Conservation (phyloP, 2,113 vertebrate species). For the Sturnus vulgaris region DNA sequence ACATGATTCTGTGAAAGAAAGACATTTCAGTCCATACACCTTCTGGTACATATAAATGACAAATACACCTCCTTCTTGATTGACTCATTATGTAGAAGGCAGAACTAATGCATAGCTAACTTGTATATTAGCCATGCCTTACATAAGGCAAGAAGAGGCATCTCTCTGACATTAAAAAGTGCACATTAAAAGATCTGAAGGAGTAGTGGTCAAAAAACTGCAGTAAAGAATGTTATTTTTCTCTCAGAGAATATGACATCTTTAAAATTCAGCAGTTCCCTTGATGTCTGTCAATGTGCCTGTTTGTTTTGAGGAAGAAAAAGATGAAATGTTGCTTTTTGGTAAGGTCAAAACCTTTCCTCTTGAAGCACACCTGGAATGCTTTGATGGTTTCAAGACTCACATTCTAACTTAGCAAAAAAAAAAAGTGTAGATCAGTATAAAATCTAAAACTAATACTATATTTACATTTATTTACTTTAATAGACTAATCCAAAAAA, state of each 20-base stretch:
- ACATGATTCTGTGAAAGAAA: not conserved
- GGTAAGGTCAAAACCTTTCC: conserved; percentile 5
- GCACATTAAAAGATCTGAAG: not conserved
- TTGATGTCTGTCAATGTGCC: conserved; percentile 20
- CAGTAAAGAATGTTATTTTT: not conserved
- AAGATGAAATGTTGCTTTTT: not conserved
- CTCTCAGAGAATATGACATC: not conserved
- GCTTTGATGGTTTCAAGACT: not conserved
- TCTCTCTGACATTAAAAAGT: not conserved
- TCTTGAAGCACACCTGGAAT: not conserved
- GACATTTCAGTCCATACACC: not conserved
- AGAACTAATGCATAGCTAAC: conserved; percentile 23
- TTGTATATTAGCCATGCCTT: not conserved
- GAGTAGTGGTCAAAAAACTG: not conserved
- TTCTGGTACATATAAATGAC: not conserved
- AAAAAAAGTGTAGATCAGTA: not conserved
- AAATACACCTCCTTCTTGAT: not conserved
- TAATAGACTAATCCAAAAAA: not conserved
- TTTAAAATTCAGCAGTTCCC: conserved; percentile 38
- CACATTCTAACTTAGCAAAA: not conserved
- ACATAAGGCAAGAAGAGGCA: not conserved
- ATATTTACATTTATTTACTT: not conserved
- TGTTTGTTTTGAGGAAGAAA: conserved; percentile 1
- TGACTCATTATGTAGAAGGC: conserved; percentile 9
- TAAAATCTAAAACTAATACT: not conserved